Base-by-base conservation (phyloP, 2,888 invertebrate genomes). In the Melanophora roralis region DNA sequence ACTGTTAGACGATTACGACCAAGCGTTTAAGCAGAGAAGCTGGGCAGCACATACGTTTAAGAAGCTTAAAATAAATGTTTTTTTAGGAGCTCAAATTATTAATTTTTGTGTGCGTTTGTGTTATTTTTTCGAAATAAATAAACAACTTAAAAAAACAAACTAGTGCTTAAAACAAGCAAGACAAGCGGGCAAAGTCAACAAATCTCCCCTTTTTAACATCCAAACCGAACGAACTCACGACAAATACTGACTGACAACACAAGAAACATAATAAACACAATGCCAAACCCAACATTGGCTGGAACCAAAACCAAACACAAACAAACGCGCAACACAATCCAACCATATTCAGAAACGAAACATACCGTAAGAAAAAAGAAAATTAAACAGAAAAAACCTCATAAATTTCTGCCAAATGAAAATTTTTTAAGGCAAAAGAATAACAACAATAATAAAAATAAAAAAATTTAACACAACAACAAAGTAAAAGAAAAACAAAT, bases 161-260 rank as follows among this genome's bases (percentile, higher is more conserved):
- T 49, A 43, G 19, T 49, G 21, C 43, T 36, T 36, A 49, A 59
- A 51, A 60, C 40, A 45, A 59, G 49, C 51, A 3, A 27, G 6
- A 8, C 49, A 34, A 34, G 27, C 60, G 32, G n/a, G n/a, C 27
- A 27, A 27, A 27, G 27, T 43, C 11, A 2, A 11, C n/a, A 45
- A 16, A 47, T 27, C 1, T 19, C 53, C 72, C 71, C 49, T n/a
- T 11, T 14, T 32, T 21, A 59, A 49, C 76, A 68, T 68, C 72
- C 76, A 68, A 72, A 68, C 62, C 62, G 72, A 68, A 62, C 68
- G 67, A 80, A 80, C 80, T 80, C 80, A 72, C 80, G 80, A 72
- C 76, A 80, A 76, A 72, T 72, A 80, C 80, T 80, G 65, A 49
- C n/a, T n/a, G n/a, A n/a, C n/a, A n/a, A n/a, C 53, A 53, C 12